Evolutionary conservation across 2,888 invertebrate species (phyloP).

Genomic region (Scrobipalpa costella): DNA sequence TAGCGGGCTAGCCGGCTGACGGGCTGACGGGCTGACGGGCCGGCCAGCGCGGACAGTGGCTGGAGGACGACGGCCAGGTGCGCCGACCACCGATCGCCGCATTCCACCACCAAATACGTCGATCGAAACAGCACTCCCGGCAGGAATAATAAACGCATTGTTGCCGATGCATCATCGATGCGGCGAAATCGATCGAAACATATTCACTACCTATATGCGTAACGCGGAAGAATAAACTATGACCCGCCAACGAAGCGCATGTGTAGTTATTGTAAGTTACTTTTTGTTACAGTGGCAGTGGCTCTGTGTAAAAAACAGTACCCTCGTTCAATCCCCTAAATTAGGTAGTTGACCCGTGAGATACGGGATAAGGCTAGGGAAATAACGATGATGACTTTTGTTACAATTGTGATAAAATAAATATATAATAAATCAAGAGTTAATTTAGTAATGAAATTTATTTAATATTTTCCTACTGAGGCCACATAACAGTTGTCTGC

Average conservation of each 20-base stretch:
- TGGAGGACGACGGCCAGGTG: not conserved
- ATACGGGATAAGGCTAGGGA: too few species aligned
- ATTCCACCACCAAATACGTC: conserved; percentile 73
- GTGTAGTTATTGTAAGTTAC: too few species aligned
- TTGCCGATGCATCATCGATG: conserved; percentile 44
- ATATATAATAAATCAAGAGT: too few species aligned
- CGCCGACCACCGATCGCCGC: conserved; percentile 29
- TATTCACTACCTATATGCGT: not conserved
- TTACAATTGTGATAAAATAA: too few species aligned
- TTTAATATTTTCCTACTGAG: too few species aligned
- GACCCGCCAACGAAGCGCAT: not conserved
- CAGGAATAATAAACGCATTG: conserved; percentile 66
- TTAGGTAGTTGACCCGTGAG: too few species aligned
- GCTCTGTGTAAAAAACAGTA: too few species aligned
- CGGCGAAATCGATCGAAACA: conserved; percentile 49
- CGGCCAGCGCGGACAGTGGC: conserved; percentile 36
- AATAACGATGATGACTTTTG: too few species aligned
- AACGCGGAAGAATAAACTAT: not conserved
- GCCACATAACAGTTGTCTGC: too few species aligned
- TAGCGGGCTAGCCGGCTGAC: conserved; percentile 47
- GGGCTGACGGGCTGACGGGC: conserved; percentile 46
- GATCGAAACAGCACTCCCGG: conserved; percentile 53
- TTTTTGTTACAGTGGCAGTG: too few species aligned
- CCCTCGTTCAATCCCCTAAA: too few species aligned
- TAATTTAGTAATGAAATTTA: too few species aligned